Evolutionary conservation across 2,113 vertebrate genomes (phyloP).

Genomic region (Odocoileus virginianus): DNA sequence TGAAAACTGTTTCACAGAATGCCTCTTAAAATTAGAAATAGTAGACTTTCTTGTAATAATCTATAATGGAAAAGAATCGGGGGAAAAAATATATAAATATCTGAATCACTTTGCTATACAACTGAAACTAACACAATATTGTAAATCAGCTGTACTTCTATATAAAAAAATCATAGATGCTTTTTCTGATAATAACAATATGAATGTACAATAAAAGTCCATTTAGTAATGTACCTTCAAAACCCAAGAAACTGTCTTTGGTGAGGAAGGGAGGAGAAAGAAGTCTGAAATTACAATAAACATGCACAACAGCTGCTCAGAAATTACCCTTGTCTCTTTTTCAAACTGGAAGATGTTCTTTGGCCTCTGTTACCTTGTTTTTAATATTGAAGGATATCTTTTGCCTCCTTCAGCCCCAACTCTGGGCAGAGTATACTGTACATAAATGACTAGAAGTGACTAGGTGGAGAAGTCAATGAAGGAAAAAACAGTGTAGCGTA

Average conservation of each 20-base stretch:
- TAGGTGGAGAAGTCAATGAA: neutral
- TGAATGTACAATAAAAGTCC: neutral
- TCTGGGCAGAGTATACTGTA: neutral
- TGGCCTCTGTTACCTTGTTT: neutral
- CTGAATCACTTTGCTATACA: neutral
- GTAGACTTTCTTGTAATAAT: neutral
- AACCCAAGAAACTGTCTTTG: neutral
- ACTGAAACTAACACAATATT: neutral
- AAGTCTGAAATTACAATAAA: neutral
- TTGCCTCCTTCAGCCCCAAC: neutral
- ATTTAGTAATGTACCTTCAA: neutral
- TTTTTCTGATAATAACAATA: neutral
- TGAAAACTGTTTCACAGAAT: neutral
- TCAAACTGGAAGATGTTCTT: neutral
- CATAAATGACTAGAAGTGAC: neutral
- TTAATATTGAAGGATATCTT: neutral
- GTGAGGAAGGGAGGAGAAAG: neutral
- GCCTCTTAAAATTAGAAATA: constrained; percentile 12
- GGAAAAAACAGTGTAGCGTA: neutral
- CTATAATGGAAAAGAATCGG: neutral
- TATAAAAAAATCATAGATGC: neutral
- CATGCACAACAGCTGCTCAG: neutral
- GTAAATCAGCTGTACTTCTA: neutral
- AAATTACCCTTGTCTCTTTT: neutral
- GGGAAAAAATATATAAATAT: fast-evolving